These are phyloP conservation scores for Dendrocincla tyrannina DNA, from an alignment of 2,797 vertebrate species.

Conservation along the genomic window DNA sequence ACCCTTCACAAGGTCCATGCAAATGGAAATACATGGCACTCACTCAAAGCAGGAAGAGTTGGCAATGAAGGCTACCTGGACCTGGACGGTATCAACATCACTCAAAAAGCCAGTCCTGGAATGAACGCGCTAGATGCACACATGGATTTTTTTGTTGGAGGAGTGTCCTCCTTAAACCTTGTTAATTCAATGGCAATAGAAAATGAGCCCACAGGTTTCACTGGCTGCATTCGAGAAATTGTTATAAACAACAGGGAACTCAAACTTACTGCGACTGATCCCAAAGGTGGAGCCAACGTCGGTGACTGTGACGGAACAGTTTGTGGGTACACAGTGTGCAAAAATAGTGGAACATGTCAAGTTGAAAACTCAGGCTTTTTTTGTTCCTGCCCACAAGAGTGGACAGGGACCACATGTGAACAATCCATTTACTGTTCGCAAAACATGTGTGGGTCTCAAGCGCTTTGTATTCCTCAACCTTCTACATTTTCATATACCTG, in stretches of 20 bases:
- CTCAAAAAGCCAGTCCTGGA: constrained; percentile 60
- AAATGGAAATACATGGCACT: constrained; percentile 78
- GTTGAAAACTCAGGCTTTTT: constrained; percentile 63
- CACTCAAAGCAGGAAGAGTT: constrained; percentile 77
- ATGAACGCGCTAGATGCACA: constrained; percentile 80
- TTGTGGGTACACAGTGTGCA: constrained; percentile 86
- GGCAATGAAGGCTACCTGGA: constrained; percentile 81
- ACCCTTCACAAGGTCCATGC: constrained; percentile 68
- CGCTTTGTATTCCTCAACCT: constrained; percentile 73
- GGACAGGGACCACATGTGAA: constrained; percentile 81
- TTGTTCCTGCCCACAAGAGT: constrained; percentile 78
- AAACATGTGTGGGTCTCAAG: constrained; percentile 75
- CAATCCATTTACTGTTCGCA: constrained; percentile 76
- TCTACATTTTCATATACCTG: constrained; percentile 76
- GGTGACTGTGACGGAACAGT: constrained; percentile 86
- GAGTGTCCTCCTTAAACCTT: constrained; percentile 78
- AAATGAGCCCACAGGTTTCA: constrained; percentile 80
- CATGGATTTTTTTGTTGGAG: constrained; percentile 84
- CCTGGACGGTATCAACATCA: constrained; percentile 76
- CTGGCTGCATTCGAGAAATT: constrained; percentile 82
- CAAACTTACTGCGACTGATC: constrained; percentile 79
- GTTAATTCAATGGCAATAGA: constrained; percentile 77
- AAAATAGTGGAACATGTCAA: constrained; percentile 77
- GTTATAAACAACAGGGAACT: constrained; percentile 81
- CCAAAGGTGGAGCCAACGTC: constrained; percentile 81